Conservation (phyloP, 2,797 vertebrate species). For the Acanthurus leucopareius region DNA sequence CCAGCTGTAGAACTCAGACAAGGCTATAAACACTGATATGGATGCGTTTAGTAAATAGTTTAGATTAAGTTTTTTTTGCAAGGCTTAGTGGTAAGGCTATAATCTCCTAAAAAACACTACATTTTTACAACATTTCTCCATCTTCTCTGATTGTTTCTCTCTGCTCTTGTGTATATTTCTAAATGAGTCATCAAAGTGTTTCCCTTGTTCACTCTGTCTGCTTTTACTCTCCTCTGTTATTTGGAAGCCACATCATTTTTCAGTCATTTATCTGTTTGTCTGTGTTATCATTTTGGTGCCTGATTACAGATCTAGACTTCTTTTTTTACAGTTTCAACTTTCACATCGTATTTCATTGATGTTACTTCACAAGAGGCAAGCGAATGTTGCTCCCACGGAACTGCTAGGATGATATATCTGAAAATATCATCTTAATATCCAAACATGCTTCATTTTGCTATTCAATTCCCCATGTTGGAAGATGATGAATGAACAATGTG, state of each 20-base stretch:
- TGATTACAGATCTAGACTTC: slow-evolving; percentile 58
- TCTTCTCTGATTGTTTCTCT: slow-evolving; percentile 35
- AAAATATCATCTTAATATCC: neutral
- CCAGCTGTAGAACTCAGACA: slow-evolving; percentile 36
- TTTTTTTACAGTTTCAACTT: slow-evolving; percentile 46
- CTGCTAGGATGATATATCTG: neutral
- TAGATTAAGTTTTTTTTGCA: slow-evolving; percentile 68
- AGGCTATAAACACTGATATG: slow-evolving; percentile 59
- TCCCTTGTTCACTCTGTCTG: slow-evolving; percentile 31
- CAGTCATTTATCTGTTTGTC: slow-evolving; percentile 38
- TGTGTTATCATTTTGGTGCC: slow-evolving; percentile 39
- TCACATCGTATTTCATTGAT: slow-evolving; percentile 33
- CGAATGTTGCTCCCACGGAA: neutral
- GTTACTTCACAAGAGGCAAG: neutral
- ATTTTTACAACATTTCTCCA: slow-evolving; percentile 42
- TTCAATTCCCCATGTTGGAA: neutral
- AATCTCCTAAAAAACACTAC: slow-evolving; percentile 53
- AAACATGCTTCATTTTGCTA: neutral
- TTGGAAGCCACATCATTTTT: slow-evolving; percentile 49
- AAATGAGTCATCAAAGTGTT: slow-evolving; percentile 53
- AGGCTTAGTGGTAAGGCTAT: slow-evolving; percentile 44
- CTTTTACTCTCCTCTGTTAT: slow-evolving; percentile 57
- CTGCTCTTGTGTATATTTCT: slow-evolving; percentile 47
- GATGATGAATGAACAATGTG: slow-evolving; percentile 18
- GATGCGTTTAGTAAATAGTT: slow-evolving; percentile 72